Base-by-base conservation (phyloP, 2,888 invertebrate species). In the Ommatoiulus sabulosus region DNA sequence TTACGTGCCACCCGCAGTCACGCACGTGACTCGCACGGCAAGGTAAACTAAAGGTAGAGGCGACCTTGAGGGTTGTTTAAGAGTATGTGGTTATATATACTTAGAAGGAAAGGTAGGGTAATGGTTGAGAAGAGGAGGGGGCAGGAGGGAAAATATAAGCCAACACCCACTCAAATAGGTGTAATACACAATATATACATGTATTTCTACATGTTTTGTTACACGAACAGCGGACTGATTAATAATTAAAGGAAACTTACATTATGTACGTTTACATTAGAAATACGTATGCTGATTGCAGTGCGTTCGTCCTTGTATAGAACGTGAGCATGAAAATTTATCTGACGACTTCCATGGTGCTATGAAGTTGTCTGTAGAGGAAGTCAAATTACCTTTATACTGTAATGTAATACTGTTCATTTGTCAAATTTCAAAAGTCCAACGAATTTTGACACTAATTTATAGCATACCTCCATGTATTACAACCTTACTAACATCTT, bases 1-100 rank as follows among this genome's bases (percentile, higher is more conserved):
- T 63, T n/a, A 63, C 63, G 6, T n/a, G 63, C 63, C 63, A 63
- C 63, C 63, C 63, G 63, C 63, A 63, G 63, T 63, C 63, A 63
- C 63, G 63, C 57, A 12, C 57, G 57, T 57, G 57, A 57, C 57
- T 57, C 15, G 57, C 57, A 57, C 57, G 57, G 63, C 63, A 63
- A 63, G 63, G 63, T 63, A 63, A 63, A 63, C n/a, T 7, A 6
- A 63, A 63, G 63, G 63, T 63, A 63, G 63, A 63, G n/a, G 17
- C 63, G 63, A 63, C 63, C 63, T 63, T 63, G 63, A 63, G 63
- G 20, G 63, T 63, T 63, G 63, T 63, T 46, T 63, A 63, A 20
- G 20, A 63, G 5, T n/a, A 17, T 5, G 63, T n/a, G 63, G 63
- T n/a, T n/a, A 63, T 20, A 15, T 3, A 12, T 0, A 35, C 35